Percentiles rank a stretch among this genome's conserved stretches.
phyloP scores from a whole-genome alignment of 2,888 invertebrate genomes.

The Nesidiocoris tenuis region DNA sequence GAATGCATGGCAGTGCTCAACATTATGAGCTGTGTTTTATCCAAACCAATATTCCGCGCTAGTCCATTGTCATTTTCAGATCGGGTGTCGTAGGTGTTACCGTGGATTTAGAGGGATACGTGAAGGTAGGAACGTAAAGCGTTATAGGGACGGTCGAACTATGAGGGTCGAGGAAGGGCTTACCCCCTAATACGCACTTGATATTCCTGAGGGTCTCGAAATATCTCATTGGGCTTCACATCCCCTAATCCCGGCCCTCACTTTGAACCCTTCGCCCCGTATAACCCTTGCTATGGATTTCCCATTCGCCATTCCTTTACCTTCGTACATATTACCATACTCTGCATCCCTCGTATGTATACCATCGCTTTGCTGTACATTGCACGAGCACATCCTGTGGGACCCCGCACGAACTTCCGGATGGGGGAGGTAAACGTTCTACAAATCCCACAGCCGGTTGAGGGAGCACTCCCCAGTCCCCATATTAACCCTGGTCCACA shows the following conservation, averaged over 20 bases:
- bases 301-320: conserved; percentile 20
- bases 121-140: background rate
- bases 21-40: too few species aligned
- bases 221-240: conserved; percentile 37
- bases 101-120: background rate
- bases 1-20: too few species aligned
- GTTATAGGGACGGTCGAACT: background rate
- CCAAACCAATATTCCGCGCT: too few species aligned
- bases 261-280: background rate
- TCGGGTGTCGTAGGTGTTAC: too few species aligned
- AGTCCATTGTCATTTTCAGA: too few species aligned
- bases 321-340: background rate
- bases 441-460: background rate
- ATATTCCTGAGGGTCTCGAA: conserved; percentile 31
- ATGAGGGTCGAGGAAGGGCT: background rate
- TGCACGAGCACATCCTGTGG: background rate
- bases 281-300: conserved; percentile 26
- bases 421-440: background rate
- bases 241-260: background rate
- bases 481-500: background rate
- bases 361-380: background rate
- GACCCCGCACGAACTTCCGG: background rate
- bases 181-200: conserved; percentile 34
- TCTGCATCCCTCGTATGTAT: background rate
- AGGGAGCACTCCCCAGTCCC: background rate